Evolutionary conservation across 2,888 invertebrate genomes (phyloP).

Genomic region (Uropetala carovei): DNA sequence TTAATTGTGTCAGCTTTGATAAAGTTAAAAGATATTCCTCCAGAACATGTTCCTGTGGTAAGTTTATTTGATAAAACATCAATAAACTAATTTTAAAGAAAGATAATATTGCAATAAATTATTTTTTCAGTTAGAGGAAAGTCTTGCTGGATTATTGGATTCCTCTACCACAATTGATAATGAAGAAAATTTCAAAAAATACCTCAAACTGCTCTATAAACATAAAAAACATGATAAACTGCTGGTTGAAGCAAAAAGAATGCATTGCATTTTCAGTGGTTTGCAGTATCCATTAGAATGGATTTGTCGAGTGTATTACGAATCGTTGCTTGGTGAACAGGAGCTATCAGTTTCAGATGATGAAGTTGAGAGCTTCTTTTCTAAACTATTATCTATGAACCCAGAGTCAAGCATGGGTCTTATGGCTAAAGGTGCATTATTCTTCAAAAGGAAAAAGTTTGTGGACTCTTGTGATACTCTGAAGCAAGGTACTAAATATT

Average conservation of each 20-base stretch:
- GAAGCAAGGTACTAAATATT: conserved; percentile 72
- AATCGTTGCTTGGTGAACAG: conserved; percentile 70
- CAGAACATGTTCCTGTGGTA: conserved; percentile 68
- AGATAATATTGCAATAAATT: neutral
- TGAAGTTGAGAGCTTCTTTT: conserved; percentile 76
- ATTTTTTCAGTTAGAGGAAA: conserved; percentile 52
- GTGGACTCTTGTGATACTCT: conserved; percentile 78
- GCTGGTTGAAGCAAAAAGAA: conserved; percentile 75
- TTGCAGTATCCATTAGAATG: conserved; percentile 79
- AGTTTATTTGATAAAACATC: conserved; percentile 65
- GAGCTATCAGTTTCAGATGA: conserved; percentile 69
- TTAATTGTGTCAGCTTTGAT: conserved; percentile 66
- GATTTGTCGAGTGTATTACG: conserved; percentile 80
- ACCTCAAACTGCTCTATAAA: conserved; percentile 76
- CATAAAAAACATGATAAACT: conserved; percentile 74
- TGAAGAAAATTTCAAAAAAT: conserved; percentile 74
- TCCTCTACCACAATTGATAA: conserved; percentile 65
- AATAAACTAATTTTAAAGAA: no score
- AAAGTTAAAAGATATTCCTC: conserved; percentile 67
- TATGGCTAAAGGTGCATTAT: conserved; percentile 80
- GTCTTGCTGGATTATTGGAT: conserved; percentile 8
- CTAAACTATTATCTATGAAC: conserved; percentile 78
- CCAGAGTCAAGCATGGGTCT: conserved; percentile 80
- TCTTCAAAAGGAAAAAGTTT: conserved; percentile 77
- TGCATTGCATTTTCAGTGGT: conserved; percentile 76